Base-by-base conservation (phyloP, 2,797 vertebrate species). In the Pseudocheirus occidentalis region DNA sequence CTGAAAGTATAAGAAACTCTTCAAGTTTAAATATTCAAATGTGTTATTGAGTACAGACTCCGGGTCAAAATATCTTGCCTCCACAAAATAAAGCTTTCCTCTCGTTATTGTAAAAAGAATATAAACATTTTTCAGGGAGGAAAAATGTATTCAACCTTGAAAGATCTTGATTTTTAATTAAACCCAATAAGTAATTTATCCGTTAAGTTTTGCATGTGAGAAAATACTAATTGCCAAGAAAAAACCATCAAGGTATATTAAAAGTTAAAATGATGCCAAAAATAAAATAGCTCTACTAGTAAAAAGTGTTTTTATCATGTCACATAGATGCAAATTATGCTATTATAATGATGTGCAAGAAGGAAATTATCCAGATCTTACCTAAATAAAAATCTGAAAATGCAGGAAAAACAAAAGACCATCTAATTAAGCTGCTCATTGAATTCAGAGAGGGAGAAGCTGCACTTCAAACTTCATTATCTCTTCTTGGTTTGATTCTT, bases 361-460 rank as follows among this genome's bases (percentile, higher is more conserved):
- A 66, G 59, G 59, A 34, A 66, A 59, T 59, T 59, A 14, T 66
- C 4, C 14, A n/a, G 31, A 66, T n/a, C 31, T n/a, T 66, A 66
- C 90, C 92, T 54, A 93, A 59, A 53, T 92, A 21, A 53, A 91
- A 57, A 10, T 10, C 55, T 96, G 18, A 50, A 92, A 14, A 93
- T 5, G 14, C 16, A 95, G 54, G 40, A 58, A 40, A 62, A 95
- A 87, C 55, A 18, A 91, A 97, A 96, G 3, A 18, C 18, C 14
- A 66, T 10, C 55, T 73, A 87, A 57, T 3, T 92, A 16, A 91
- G 53, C 10, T 50, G 0, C 11, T 14, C 59, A 66, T 66, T 66
- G 21, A 95, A 5, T 89, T 90, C 95, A 91, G 46, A 58, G 0
- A 62, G 94, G 56, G 94, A 93, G 81, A 62, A 31, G 0, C 4